phyloP scores from a whole-genome alignment of 1,140 invertebrate species.

The Drosophila punjabiensis region DNA sequence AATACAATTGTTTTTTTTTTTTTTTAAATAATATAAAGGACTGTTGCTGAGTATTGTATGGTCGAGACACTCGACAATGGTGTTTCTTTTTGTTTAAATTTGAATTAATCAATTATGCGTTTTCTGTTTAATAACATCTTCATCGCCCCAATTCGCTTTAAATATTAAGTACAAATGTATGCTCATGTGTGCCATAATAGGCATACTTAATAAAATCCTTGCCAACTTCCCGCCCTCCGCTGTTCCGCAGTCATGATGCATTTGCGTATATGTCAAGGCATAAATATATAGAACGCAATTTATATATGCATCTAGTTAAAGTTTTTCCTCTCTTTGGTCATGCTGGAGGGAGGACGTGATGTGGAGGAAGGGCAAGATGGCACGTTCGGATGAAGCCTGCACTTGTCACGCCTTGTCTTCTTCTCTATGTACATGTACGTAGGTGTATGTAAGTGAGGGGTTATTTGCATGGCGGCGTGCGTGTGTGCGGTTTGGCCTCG shows the following conservation, averaged over 20 bases:
- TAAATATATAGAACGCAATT: conserved; percentile 80
- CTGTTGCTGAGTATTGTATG: background rate
- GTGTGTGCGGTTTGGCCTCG: conserved; percentile 70
- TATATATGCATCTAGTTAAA: conserved; percentile 78
- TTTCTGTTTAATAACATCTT: background rate
- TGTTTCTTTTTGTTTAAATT: background rate
- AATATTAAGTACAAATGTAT: conserved; percentile 14
- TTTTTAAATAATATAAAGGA: background rate
- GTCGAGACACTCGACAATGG: too few relatives aligned
- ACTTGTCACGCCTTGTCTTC: conserved; percentile 78
- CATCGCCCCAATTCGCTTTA: conserved; percentile 9
- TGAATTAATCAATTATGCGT: conserved; percentile 10
- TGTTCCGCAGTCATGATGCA: conserved; percentile 38
- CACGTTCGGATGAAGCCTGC: conserved; percentile 65
- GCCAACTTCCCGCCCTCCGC: conserved; percentile 8
- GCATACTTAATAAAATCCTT: conserved; percentile 63
- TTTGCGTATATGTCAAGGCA: conserved; percentile 70
- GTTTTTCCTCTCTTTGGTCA: conserved; percentile 38
- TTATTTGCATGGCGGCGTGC: conserved; percentile 57
- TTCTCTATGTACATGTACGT: conserved; percentile 12
- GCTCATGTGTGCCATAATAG: conserved; percentile 41
- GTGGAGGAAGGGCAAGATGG: conserved; percentile 38
- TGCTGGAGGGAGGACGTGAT: background rate
- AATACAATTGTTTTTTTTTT: too few relatives aligned
- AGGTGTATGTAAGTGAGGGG: conserved; percentile 28